phyloP scores from a whole-genome alignment of 2,888 invertebrate genomes.

The Podotricha telesiphe region DNA sequence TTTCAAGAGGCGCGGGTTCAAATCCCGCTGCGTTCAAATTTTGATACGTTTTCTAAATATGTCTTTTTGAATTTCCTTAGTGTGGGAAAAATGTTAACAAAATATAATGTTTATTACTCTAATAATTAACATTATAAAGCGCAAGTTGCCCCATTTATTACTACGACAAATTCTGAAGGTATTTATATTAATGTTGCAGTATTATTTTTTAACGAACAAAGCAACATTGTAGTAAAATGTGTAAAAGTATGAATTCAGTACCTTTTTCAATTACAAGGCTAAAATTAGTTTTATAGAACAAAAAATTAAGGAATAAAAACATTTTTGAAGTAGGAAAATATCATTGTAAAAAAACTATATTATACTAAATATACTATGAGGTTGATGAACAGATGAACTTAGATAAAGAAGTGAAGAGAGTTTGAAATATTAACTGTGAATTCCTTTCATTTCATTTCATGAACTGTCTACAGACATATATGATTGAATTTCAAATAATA shows the following conservation, averaged over 20 bases:
- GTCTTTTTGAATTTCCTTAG: too few relatives aligned
- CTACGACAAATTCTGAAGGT: not conserved
- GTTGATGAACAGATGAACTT: too few relatives aligned
- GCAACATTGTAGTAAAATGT: not conserved
- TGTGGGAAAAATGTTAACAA: too few relatives aligned
- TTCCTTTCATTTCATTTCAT: not conserved
- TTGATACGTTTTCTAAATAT: too few relatives aligned
- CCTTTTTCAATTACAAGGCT: not conserved
- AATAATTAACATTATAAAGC: not conserved
- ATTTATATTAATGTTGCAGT: not conserved
- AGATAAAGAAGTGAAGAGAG: too few relatives aligned
- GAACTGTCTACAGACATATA: not conserved
- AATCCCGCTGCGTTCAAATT: too few relatives aligned
- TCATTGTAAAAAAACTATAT: too few relatives aligned
- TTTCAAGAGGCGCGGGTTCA: too few relatives aligned
- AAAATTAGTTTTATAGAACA: not conserved
- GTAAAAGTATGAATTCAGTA: not conserved
- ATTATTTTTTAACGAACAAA: conserved; percentile 1
- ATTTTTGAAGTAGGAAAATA: not conserved
- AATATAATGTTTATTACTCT: conserved; percentile 6
- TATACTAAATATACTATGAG: too few relatives aligned
- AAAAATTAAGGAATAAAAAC: not conserved
- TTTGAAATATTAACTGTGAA: too few relatives aligned
- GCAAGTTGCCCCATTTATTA: not conserved
- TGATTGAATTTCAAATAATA: not conserved